Evolutionary conservation across 2,888 invertebrate species (phyloP).

Genomic region (Calameuta filiformis): DNA sequence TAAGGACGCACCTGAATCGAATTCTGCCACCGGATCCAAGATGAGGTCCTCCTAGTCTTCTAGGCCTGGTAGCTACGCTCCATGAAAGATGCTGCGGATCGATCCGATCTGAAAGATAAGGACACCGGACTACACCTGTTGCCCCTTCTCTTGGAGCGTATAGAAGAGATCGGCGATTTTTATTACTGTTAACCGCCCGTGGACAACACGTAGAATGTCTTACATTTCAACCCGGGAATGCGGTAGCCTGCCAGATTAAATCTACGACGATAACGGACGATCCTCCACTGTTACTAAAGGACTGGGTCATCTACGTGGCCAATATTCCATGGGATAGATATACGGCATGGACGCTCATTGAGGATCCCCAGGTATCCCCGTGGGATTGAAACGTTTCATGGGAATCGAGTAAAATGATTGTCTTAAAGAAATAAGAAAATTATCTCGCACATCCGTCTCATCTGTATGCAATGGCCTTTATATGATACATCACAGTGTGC

Average conservation of each 20-base stretch:
- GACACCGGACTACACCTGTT: conserved; percentile 40
- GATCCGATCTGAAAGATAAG: conserved; percentile 38
- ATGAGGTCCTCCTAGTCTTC: conserved; percentile 20
- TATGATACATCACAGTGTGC: neutral
- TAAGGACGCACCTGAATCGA: conserved; percentile 27
- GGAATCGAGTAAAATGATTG: neutral
- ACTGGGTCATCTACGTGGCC: neutral
- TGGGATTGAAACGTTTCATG: neutral
- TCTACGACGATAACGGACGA: neutral
- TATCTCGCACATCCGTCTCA: neutral
- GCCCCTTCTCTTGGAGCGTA: neutral
- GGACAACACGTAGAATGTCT: neutral
- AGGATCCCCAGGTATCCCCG: neutral
- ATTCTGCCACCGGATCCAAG: conserved; percentile 45
- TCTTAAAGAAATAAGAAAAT: no score
- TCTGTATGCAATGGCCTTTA: neutral
- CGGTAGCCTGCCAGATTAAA: neutral
- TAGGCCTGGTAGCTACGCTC: conserved; percentile 22
- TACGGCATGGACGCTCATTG: neutral
- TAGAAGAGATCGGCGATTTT: neutral
- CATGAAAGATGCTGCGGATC: conserved; percentile 16
- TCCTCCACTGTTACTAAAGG: neutral
- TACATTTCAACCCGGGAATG: neutral
- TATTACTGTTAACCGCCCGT: neutral
- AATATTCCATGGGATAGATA: neutral